phyloP scores from a whole-genome alignment of 2,113 vertebrate genomes.

The Cryptoleucopteryx plumbea region DNA sequence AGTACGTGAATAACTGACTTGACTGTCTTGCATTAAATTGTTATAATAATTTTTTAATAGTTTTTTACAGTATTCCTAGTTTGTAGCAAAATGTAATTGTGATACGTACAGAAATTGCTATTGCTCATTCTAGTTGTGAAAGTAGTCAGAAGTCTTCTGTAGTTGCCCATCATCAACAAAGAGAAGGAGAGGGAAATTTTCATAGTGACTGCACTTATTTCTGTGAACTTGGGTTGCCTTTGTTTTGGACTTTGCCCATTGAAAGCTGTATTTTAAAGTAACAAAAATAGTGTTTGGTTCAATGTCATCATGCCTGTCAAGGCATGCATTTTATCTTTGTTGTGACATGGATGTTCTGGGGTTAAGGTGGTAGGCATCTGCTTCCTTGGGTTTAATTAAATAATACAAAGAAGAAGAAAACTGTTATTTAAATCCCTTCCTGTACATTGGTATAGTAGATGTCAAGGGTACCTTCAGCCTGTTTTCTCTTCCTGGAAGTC shows the following conservation, averaged over 20 bases:
- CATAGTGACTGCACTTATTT: neutral
- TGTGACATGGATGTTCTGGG: neutral
- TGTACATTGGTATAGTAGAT: neutral
- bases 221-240: neutral
- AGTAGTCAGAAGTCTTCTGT: neutral
- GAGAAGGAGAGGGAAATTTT: neutral
- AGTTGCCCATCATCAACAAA: neutral
- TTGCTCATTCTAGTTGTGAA: neutral
- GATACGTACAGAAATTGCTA: neutral
- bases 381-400: neutral
- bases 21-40: neutral
- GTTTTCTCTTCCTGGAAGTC: neutral
- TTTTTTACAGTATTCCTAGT: neutral
- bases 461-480: neutral
- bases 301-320: neutral
- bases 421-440: neutral
- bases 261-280: neutral
- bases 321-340: neutral
- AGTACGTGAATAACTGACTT: neutral
- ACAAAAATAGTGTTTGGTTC: neutral
- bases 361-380: neutral
- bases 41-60: neutral
- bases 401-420: neutral
- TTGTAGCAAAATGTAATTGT: neutral
- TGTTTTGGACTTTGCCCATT: neutral